Base-by-base conservation (phyloP, 2,888 invertebrate species). In the Plusia festucae region DNA sequence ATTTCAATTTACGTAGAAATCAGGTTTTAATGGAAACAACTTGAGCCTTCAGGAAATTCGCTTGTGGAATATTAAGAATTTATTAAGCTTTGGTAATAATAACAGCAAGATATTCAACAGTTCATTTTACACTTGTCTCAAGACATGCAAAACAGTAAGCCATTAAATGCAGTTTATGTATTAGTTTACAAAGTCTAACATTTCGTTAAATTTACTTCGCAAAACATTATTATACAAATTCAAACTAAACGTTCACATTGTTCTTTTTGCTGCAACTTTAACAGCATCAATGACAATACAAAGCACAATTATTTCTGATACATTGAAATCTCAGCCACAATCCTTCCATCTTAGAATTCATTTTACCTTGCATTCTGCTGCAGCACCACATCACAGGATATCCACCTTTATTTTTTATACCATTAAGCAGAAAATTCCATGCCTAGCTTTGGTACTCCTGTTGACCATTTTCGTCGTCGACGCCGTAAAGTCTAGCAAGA, bases 401-500 rank as follows among this genome's bases (percentile, higher is more conserved):
- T 52, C 44, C 59, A 30, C 18, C 66, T 62, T 65, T 81, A 75
- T 77, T 65, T 57, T 60, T 51, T 59, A 32, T 7, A 1, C 1
- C 8, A 9, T 68, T 77, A 59, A 75, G 78, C 64, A 52, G 60
- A 71, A 54, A 73, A 72, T 73, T 70, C 70, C 60, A 60, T 79
- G 65, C 44, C 49, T 49, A 60, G 57, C 51, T 70, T 70, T 68
- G 67, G 69, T 73, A 65, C 68, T 68, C 66, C 65, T 68, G 80
- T 73, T 85, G 82, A 83, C 88, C 86, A 82, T 87, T 86, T 87
- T 78, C 73, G 85, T 82, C 78, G 70, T 76, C 71, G 88, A 65
- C 89, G 89, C 88, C 90, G 81, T 81, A 77, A 82, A 84, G 88
- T 89, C 89, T 89, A 79, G 80, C 76, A 76, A 79, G 82, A 82